Conservation (phyloP, 1,140 invertebrate species). For the Ctenoplectra terminalis region DNA sequence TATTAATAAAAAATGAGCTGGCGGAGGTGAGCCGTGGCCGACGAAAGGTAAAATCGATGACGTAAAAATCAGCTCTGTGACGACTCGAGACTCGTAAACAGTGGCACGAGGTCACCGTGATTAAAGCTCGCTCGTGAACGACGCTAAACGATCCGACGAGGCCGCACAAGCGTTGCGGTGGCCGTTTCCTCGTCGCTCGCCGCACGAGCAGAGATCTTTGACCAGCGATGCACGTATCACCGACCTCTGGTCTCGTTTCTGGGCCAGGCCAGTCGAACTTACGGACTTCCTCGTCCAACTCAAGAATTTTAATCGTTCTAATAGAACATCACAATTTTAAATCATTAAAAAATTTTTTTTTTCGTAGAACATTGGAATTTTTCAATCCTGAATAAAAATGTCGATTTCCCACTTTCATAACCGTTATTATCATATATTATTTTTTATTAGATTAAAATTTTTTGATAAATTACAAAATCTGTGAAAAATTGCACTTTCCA, state of each 20-base stretch:
- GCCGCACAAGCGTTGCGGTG: slow-evolving; percentile 28
- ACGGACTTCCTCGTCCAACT: neutral
- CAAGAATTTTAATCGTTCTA: neutral
- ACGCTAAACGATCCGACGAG: slow-evolving; percentile 47
- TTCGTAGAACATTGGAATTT: no score
- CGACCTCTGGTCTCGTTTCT: slow-evolving; percentile 29
- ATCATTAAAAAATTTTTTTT: neutral
- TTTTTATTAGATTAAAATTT: no score
- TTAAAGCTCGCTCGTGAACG: slow-evolving; percentile 45
- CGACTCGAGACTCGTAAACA: slow-evolving; percentile 18
- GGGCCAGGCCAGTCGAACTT: neutral
- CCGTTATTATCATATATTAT: no score
- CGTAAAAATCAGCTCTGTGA: neutral
- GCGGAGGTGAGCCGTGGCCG: neutral
- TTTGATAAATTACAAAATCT: no score
- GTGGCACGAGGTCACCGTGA: slow-evolving; percentile 47
- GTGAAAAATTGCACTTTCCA: no score
- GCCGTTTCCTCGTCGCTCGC: slow-evolving; percentile 17
- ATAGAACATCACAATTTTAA: neutral
- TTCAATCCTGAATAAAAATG: no score
- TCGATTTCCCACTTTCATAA: no score
- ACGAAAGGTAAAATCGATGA: slow-evolving; percentile 19
- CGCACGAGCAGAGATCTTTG: slow-evolving; percentile 35
- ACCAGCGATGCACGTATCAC: slow-evolving; percentile 28
- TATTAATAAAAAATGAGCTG: neutral